Conservation (phyloP, 2,797 vertebrate species). For the Ceryle rudis region DNA sequence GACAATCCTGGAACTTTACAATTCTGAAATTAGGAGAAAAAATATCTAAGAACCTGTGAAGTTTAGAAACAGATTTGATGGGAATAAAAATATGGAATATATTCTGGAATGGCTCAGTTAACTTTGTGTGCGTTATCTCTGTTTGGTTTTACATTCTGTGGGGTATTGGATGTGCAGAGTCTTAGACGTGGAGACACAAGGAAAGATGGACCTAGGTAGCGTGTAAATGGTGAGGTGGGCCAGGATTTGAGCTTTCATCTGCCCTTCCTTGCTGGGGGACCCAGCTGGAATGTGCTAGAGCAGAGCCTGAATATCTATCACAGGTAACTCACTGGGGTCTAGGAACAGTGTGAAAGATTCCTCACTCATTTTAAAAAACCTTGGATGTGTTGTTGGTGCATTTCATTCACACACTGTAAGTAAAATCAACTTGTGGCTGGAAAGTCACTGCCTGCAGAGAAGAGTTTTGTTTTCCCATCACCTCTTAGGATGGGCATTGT, state of each 20-base stretch:
- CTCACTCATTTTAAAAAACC: not conserved
- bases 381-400: not conserved
- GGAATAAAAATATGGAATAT: not conserved
- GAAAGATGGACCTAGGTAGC: not conserved
- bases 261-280: not conserved
- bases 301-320: not conserved
- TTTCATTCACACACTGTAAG: not conserved
- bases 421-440: not conserved
- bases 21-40: not conserved
- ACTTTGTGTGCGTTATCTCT: not conserved
- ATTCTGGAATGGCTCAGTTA: not conserved
- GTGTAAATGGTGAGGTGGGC: not conserved
- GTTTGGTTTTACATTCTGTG: not conserved
- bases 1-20: not conserved
- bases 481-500: not conserved
- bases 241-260: not conserved
- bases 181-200: not conserved
- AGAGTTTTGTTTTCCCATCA: not conserved
- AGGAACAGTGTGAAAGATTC: not conserved
- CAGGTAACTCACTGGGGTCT: not conserved
- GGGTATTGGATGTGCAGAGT: not conserved
- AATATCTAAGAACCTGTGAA: not conserved
- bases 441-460: not conserved
- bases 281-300: not conserved
- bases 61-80: not conserved